These are phyloP conservation scores for Mesitornis unicolor DNA, from an alignment of 2,113 vertebrate genomes.

Conservation along the genomic window DNA sequence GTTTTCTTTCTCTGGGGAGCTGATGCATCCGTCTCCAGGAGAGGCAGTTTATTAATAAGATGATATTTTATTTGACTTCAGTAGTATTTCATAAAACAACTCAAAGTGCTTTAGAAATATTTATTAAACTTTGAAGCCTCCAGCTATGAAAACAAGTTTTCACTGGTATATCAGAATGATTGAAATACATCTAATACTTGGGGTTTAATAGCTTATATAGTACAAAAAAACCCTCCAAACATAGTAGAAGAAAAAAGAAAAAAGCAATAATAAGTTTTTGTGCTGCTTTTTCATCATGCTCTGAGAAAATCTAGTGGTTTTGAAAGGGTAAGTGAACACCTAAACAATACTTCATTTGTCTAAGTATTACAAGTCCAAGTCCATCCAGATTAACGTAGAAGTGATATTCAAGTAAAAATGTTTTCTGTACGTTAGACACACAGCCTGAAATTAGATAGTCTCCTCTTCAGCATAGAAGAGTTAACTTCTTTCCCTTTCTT, in stretches of 20 bases:
- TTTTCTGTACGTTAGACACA: neutral
- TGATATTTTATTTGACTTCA: neutral
- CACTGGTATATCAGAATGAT: neutral
- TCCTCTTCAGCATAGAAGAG: neutral
- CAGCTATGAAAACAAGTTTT: neutral
- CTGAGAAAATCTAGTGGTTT: neutral
- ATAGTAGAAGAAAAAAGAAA: neutral
- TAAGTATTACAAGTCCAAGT: neutral
- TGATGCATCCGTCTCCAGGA: neutral
- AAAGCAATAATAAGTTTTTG: neutral
- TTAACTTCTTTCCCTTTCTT: neutral
- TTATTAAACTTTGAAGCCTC: neutral
- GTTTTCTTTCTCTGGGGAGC: neutral
- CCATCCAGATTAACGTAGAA: neutral
- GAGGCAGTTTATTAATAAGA: neutral
- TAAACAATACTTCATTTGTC: neutral
- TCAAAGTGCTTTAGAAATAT: neutral
- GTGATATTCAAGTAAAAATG: neutral
- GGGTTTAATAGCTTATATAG: neutral
- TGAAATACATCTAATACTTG: neutral
- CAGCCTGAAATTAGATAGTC: neutral
- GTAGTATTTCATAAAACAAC: neutral
- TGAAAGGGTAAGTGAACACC: neutral
- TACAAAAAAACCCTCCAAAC: neutral
- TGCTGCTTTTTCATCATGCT: neutral